These are phyloP conservation scores for Miltochrista miniata DNA, from an alignment of 2,888 invertebrate species.

Conservation along the genomic window DNA sequence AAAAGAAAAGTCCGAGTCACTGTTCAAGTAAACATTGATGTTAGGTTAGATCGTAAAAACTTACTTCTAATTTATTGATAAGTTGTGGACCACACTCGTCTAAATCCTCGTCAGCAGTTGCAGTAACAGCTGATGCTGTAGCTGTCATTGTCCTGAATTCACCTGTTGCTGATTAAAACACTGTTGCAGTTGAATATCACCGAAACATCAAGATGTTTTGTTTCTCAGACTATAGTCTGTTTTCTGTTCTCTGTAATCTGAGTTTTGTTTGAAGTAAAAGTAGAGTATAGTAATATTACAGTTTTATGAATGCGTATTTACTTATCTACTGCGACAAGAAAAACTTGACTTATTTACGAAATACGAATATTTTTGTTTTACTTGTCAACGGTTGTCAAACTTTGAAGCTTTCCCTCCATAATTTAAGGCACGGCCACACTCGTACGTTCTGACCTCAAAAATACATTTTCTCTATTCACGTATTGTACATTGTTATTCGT, in stretches of 20 bases:
- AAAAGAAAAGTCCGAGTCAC: too few species aligned
- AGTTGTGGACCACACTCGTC: constrained; percentile 89
- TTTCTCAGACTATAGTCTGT: too few species aligned
- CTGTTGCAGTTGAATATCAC: constrained; percentile 38
- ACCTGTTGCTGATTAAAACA: too few species aligned
- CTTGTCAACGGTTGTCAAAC: not conserved
- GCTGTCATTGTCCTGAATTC: constrained; percentile 55
- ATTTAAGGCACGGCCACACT: too few species aligned
- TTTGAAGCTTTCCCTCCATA: constrained; percentile 3
- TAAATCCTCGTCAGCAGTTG: constrained; percentile 78
- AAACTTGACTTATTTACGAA: not conserved
- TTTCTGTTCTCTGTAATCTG: too few species aligned
- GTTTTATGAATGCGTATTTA: too few species aligned
- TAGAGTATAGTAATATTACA: too few species aligned
- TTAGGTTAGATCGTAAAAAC: not conserved
- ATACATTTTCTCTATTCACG: too few species aligned
- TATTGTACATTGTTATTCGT: too few species aligned
- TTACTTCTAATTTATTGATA: constrained; percentile 89
- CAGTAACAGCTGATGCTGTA: constrained; percentile 80
- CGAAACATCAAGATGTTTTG: constrained; percentile 42
- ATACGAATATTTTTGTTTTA: not conserved
- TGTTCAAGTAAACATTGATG: too few species aligned
- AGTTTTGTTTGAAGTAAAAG: not conserved
- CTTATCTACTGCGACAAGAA: not conserved
- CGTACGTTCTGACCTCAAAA: too few species aligned